Evolutionary conservation across 2,797 vertebrate species (phyloP), one percentile per base, ranked within the genome.

Genomic region (Labeo calbasu): DNA sequence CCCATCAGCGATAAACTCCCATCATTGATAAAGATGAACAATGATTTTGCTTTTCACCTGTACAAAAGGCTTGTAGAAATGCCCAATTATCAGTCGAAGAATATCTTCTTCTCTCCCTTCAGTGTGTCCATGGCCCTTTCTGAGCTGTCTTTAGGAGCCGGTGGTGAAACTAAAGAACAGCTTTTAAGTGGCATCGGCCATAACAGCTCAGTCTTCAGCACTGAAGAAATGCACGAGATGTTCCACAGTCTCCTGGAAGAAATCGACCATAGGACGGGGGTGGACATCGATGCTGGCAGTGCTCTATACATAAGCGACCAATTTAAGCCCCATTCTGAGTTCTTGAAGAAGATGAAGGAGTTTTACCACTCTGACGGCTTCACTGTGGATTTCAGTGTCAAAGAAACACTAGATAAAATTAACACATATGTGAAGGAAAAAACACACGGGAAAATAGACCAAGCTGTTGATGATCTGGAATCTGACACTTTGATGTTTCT

Each of bases 21-120:
- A 43, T 84, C 86, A 5, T 43, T 90, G 75, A 81, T 73, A 7
- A 50, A 87, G 23, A 90, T 89, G 9, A 97, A 96, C 86, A 90
- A 91, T 66, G 90, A 84, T 0, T 99, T 99, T 90, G 94, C 95
- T 28, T 94, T 95, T 84, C 90, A 86, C 6, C 90, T 99, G 68
- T 97, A 95, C 92, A 94, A 86, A 88, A 93, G 92, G 13, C 83
- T 98, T 69, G 87, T 91, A 46, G 84, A 90, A 84, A 85, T 2
- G 1, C 12, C 90, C 0, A 80, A 88, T 46, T 88, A 86, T 21
- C 91, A 91, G 14, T 85, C 73, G 40, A 88, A 92, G 86, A 99
- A 99, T 46, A 21, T 97, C 84, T 95, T 98, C 91, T 96, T 94
- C 85, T 99, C 97, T 57, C 97, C 97, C 0, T 1, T 91, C 17